Evolutionary conservation across 2,888 invertebrate genomes (phyloP).

Genomic region (Serripes groenlandicus): DNA sequence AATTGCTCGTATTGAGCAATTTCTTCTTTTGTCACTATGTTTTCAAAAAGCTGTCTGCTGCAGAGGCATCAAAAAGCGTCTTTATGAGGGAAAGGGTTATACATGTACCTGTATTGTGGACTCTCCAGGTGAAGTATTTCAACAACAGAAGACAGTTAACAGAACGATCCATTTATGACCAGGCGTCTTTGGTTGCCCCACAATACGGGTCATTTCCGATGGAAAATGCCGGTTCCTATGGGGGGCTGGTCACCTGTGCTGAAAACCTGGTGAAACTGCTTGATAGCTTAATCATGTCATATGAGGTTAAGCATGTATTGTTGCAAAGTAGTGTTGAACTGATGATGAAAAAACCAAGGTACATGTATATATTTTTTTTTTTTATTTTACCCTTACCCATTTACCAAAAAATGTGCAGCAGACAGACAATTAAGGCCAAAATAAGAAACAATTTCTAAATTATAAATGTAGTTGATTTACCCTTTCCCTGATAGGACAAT

Average conservation of each 20-base stretch:
- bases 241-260: slow-evolving; percentile 81
- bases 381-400: no score
- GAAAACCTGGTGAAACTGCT: slow-evolving; percentile 73
- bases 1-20: no score
- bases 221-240: slow-evolving; percentile 79
- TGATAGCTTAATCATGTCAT: slow-evolving; percentile 47
- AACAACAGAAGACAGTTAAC: slow-evolving; percentile 72
- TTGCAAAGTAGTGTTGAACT: slow-evolving; percentile 44
- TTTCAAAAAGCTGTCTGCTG: no score
- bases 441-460: no score
- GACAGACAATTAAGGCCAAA: no score
- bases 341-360: slow-evolving; percentile 74
- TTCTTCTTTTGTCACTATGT: no score
- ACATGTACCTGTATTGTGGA: no score
- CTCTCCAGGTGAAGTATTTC: slow-evolving; percentile 77
- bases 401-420: no score
- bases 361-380: slow-evolving; percentile 9
- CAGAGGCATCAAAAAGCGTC: no score
- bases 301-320: slow-evolving; percentile 41
- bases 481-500: no score
- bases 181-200: slow-evolving; percentile 70
- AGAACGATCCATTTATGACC: slow-evolving; percentile 61
- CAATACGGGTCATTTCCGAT: slow-evolving; percentile 82
- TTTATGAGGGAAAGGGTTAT: no score
- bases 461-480: no score